These are phyloP conservation scores for Platynereis dumerilii DNA, from an alignment of 2,888 invertebrate species.

Conservation along the genomic window DNA sequence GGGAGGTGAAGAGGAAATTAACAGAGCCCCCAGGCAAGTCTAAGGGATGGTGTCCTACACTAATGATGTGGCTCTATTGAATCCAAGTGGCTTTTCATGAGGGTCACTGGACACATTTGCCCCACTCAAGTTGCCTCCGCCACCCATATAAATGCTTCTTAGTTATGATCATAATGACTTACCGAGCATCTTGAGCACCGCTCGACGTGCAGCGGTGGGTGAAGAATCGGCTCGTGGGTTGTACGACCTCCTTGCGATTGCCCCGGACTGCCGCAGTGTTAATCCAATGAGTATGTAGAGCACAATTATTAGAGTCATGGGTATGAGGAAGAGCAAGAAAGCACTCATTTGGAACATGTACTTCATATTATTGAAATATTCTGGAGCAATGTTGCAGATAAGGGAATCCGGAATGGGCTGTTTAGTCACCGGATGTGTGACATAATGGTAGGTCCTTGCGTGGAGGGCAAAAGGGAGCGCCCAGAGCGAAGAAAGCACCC, in stretches of 20 bases:
- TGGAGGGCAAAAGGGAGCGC: slow-evolving; percentile 67
- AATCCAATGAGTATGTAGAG: slow-evolving; percentile 69
- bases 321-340: slow-evolving; percentile 81
- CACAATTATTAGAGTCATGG: slow-evolving; percentile 75
- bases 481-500: slow-evolving; percentile 77
- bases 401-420: slow-evolving; percentile 46
- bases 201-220: slow-evolving; percentile 35
- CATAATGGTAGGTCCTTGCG: slow-evolving; percentile 48
- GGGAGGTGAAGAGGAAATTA: too few relatives aligned
- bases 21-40: too few relatives aligned
- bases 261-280: slow-evolving; percentile 43
- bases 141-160: too few relatives aligned
- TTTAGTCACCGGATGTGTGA: slow-evolving; percentile 40
- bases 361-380: slow-evolving; percentile 45
- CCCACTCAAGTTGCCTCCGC: too few relatives aligned
- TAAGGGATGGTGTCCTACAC: too few relatives aligned
- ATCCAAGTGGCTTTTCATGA: too few relatives aligned
- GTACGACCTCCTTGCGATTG: slow-evolving; percentile 33
- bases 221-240: not conserved
- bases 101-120: too few relatives aligned
- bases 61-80: too few relatives aligned
- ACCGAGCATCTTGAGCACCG: slow-evolving; percentile 57
- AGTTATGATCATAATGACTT: slow-evolving; percentile 26
- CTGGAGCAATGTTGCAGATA: slow-evolving; percentile 51
- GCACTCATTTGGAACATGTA: slow-evolving; percentile 79